Conservation (phyloP, 2,888 invertebrate species). For the Pogonocherus hispidulus region DNA sequence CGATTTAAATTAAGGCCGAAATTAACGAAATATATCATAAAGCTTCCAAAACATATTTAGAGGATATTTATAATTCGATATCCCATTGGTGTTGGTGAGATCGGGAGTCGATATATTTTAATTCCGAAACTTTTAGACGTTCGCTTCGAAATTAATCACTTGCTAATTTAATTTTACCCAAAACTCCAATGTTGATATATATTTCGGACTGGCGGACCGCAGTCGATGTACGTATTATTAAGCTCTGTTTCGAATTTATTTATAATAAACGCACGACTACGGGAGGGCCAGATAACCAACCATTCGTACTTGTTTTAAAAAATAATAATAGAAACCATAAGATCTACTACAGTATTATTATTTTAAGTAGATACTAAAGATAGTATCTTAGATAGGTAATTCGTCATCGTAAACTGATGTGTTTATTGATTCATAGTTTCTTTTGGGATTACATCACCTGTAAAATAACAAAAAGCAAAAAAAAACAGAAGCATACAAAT, state of each 20-base stretch:
- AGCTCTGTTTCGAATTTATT: conserved; percentile 20
- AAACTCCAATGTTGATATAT: conserved; percentile 48
- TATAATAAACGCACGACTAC: not conserved
- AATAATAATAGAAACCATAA: too few species aligned
- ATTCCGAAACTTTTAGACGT: conserved; percentile 56
- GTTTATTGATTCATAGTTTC: too few species aligned
- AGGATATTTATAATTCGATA: conserved; percentile 56
- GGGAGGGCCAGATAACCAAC: not conserved
- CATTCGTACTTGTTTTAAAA: too few species aligned
- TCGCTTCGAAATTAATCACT: conserved; percentile 49
- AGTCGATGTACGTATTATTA: conserved; percentile 32
- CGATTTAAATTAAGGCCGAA: conserved; percentile 39
- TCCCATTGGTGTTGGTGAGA: conserved; percentile 52
- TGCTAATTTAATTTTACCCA: conserved; percentile 48
- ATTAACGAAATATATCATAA: conserved; percentile 52
- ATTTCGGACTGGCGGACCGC: conserved; percentile 45
- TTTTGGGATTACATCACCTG: too few species aligned
- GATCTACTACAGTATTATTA: too few species aligned
- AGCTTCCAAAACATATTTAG: conserved; percentile 51
- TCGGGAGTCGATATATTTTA: conserved; percentile 59
- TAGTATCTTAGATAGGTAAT: too few species aligned
- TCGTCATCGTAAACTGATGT: too few species aligned
- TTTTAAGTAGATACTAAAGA: too few species aligned
- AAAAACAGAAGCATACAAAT: too few species aligned
- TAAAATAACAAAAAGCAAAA: too few species aligned